Base-by-base conservation (phyloP, 2,888 invertebrate genomes). In the Limulus polyphemus region DNA sequence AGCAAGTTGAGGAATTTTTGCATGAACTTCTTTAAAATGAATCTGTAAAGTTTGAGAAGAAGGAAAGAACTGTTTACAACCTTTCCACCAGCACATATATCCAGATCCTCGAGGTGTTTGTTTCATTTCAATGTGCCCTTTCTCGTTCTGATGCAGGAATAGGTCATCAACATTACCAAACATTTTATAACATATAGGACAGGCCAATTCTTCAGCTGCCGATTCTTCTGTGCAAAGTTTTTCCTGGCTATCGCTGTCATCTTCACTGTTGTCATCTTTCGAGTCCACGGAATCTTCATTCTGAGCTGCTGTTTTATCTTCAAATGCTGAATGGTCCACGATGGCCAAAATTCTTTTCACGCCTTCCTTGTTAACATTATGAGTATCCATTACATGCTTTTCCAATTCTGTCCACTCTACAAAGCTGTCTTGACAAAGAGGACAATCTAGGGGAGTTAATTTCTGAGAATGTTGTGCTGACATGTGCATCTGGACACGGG, bases 311-410 rank as follows among this genome's bases (percentile, higher is more conserved):
- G 32, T 32, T 32, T 32, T 32, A 32, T 32, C 32, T 32, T 32
- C 32, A 32, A 32, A 7, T 32, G 32, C 1, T 32, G 32, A 32
- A 32, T 88, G 88, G 75, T 92, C 90, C 56, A 94, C 93, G 63
- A 97, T 83, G 75, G 90, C 82, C 68, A 95, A 79, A 58, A 97
- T 81, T 71, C 93, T 82, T 73, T 92, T 89, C 58, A 95, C 80
- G 16, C 94, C 95, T 77, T 95, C 94, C 49, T 88, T 85, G 74
- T 90, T 93, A 11, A 95, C 95, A 68, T 90, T 92, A 77, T 97
- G 95, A 64, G 91, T 86, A 77, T 87, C 87, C 86, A 90, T 89
- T 56, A 93, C 87, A 77, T 97, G 97, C 65, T 85, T 81, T 77
- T 95, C 93, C 47, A 95, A 80, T 57, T 83, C 82, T 46, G 83